phyloP scores from a whole-genome alignment of 2,113 vertebrate genomes.

The Copsychus sechellarum region DNA sequence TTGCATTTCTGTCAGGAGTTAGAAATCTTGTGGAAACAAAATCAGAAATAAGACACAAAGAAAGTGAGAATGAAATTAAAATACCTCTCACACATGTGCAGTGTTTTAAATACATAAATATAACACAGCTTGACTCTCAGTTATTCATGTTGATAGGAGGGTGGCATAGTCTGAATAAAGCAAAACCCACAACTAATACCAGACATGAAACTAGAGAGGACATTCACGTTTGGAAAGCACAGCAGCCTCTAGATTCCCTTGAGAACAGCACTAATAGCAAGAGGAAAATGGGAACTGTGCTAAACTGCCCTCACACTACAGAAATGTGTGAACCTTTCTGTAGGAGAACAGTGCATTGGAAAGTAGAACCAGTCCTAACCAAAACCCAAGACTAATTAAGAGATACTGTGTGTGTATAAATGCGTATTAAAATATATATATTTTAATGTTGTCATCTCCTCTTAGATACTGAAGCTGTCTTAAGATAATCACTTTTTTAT shows the following conservation, averaged over 20 bases:
- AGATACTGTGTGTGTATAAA: background rate
- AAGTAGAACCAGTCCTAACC: background rate
- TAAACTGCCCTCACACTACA: background rate
- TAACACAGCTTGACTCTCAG: background rate
- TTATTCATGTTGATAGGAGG: background rate
- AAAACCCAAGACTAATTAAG: background rate
- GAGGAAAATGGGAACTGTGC: background rate
- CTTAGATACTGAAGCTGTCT: background rate
- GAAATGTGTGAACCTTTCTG: background rate
- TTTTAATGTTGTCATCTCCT: background rate
- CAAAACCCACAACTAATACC: background rate
- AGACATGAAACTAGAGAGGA: background rate
- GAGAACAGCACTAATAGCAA: background rate
- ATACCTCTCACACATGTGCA: background rate
- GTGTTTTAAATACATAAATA: background rate
- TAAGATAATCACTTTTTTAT: background rate
- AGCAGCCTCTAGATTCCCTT: background rate
- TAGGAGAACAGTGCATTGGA: background rate
- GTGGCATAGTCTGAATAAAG: background rate
- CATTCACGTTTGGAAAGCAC: background rate
- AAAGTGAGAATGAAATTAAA: background rate
- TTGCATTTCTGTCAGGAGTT: background rate
- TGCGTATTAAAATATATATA: accelerated
- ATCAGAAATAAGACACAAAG: background rate
- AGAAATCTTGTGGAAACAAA: background rate